These are phyloP conservation scores for Cyanoderma ruficeps DNA, from an alignment of 2,113 vertebrate species.

Conservation along the genomic window DNA sequence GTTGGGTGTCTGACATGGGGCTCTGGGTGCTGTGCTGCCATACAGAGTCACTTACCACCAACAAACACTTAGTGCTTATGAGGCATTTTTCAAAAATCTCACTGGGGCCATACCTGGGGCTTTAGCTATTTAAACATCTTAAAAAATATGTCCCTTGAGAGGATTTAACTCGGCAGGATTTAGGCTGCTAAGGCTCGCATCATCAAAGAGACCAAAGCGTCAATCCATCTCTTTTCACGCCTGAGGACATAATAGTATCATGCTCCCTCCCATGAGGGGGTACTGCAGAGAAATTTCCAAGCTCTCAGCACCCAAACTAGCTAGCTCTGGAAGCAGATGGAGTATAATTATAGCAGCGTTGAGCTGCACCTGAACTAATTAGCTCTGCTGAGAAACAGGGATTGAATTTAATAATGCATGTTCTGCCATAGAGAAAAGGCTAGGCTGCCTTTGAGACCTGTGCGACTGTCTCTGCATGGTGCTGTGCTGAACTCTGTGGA, in stretches of 20 bases:
- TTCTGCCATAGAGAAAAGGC: slow-evolving; percentile 59
- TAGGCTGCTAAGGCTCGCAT: slow-evolving; percentile 3
- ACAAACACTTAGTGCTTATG: slow-evolving; percentile 3
- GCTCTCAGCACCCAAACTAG: slow-evolving; percentile 63
- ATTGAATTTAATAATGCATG: slow-evolving; percentile 72
- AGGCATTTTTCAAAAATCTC: slow-evolving; percentile 45
- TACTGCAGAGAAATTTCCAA: slow-evolving; percentile 61
- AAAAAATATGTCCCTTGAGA: slow-evolving; percentile 48
- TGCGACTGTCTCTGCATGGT: slow-evolving; percentile 34
- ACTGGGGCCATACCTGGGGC: slow-evolving; percentile 6
- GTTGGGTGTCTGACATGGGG: neutral
- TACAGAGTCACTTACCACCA: slow-evolving; percentile 4
- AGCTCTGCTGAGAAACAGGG: slow-evolving; percentile 70
- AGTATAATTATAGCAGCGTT: slow-evolving; percentile 64
- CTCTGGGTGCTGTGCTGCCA: rapidly evolving
- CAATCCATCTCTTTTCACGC: slow-evolving; percentile 50
- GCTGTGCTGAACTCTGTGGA: slow-evolving; percentile 49
- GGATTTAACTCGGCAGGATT: slow-evolving; percentile 41
- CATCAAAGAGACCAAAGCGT: slow-evolving; percentile 34
- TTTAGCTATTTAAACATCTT: slow-evolving; percentile 55
- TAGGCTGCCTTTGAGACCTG: slow-evolving; percentile 53
- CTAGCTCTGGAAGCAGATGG: slow-evolving; percentile 64
- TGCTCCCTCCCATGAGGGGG: slow-evolving; percentile 24
- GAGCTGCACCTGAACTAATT: slow-evolving; percentile 71
- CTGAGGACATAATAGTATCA: slow-evolving; percentile 44